Evolutionary conservation across 2,797 vertebrate species (phyloP), one percentile per base, ranked within the genome.

Genomic region (Calcarius lapponicus): DNA sequence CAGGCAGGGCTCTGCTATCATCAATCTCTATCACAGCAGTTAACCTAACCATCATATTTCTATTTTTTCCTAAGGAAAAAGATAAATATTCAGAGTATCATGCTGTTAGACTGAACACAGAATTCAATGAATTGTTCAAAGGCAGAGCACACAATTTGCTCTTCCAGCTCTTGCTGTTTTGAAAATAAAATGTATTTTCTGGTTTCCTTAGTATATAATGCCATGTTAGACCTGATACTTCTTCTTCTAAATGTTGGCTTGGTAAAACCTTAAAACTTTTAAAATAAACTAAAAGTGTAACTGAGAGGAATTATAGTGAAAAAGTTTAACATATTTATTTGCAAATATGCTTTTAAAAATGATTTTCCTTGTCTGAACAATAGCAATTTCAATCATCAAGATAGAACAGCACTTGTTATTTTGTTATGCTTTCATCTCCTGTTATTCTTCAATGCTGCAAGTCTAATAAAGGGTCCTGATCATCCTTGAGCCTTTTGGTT

Each of bases 21-120:
- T 83, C 60, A 88, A 54, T 88, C 58, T 67, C 54, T 74, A n/a
- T 74, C 84, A 82, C 92, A 95, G 83, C 74, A 87, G 92, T 82
- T 91, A 91, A 76, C 60, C 24, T 38, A 72, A 78, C 54, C 61
- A 66, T 76, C 38, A 57, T 47, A 45, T 62, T 87, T 84, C 11
- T 51, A 45, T 17, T 79, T 73, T 83, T 83, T 36, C 56, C 73
- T 73, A 45, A 72, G 38, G 11, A 66, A 87, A 89, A 75, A 84
- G 48, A 81, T 51, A 83, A 81, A 32, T 38, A 85, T 78, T 61
- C 62, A 82, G n/a, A 31, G 8, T 36, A 42, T 70, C 72, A 28
- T 65, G 82, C 90, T 92, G 82, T 72, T 90, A 93, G 66, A 58
- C 31, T 84, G 47, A 88, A 81, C 45, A 72, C 7, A 69, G n/a